Conservation (phyloP, 2,888 invertebrate species). For the Neoscelio sp. region DNA sequence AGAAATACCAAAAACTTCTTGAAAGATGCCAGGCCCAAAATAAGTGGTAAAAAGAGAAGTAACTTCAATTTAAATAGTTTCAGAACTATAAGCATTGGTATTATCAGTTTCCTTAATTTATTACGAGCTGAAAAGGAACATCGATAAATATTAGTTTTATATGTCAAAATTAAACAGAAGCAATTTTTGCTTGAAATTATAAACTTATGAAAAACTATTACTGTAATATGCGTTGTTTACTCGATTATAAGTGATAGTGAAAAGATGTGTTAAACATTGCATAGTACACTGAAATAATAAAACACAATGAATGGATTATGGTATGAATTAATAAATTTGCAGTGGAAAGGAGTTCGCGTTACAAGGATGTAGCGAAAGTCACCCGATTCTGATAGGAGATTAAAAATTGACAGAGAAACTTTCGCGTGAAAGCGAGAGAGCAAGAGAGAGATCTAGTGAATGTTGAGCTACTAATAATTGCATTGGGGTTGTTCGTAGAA, state of each 20-base stretch:
- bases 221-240: no score
- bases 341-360: constrained; percentile 55
- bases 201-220: no score
- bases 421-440: constrained; percentile 66
- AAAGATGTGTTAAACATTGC: no score
- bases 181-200: no score
- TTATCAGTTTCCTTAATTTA: constrained; percentile 91
- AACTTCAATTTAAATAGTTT: constrained; percentile 94
- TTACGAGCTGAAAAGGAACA: constrained; percentile 87
- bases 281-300: no score
- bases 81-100: constrained; percentile 91
- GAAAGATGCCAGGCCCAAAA: constrained; percentile 92
- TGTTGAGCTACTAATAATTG: constrained; percentile 63
- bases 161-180: not conserved
- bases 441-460: constrained; percentile 63
- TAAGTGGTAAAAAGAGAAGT: constrained; percentile 91
- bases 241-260: no score
- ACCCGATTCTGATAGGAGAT: constrained; percentile 58
- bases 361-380: constrained; percentile 68
- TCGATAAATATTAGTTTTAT: not conserved
- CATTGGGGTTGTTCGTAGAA: constrained; percentile 56
- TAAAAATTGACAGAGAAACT: constrained; percentile 68
- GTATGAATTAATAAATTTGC: constrained; percentile 48
- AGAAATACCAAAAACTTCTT: constrained; percentile 93
- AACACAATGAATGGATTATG: constrained; percentile 20